Base-by-base conservation (phyloP, 92 coral and sea anemone species). In the Chrysogorgia sp. region DNA sequence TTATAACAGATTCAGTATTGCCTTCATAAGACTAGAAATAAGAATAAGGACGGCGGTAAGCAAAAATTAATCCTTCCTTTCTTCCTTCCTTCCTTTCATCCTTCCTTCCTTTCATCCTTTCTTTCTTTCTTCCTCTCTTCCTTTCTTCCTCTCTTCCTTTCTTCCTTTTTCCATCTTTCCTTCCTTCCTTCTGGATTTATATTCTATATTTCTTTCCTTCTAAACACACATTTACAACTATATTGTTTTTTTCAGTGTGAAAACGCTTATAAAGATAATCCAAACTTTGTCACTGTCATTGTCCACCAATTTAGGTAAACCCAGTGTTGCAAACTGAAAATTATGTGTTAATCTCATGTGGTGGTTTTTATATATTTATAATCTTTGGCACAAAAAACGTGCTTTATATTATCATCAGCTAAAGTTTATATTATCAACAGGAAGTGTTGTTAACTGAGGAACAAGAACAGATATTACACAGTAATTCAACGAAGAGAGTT, bases 241-340 rank as follows among this genome's bases (percentile, higher is more conserved):
- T 63, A 1, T 65, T 43, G 20, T 69, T 26, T 14, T 45, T 15
- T 26, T 0, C 23, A 69, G 76, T 69, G 33, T 30, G 29, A 48
- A 33, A 3, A 0, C 4, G 76, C 60, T 2, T 69, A 48, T 19
- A 25, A 60, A 0, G 48, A 31, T 48, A 47, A 48, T 13, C 60
- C 40, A 10, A 5, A 13, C 2, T 69, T 26, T 22, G 32, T 47
- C 19, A 60, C 40, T 15, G 30, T 69, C 0, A 48, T 69, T 28
- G 41, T 69, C 12, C 40, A 26, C 48, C 9, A 12, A 33, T 69
- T 69, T 34, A 69, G 76, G 76, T 69, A 49, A 25, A 31, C 5
- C 14, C 1, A 40, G 10, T 30, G 28, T 28, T 28, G 12, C 65
- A 37, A n/a, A 15, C 10, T 64, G 19, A 21, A 13, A 2, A 21